phyloP scores from a whole-genome alignment of 2,888 invertebrate species.

The Drosophila parthenogenetica region DNA sequence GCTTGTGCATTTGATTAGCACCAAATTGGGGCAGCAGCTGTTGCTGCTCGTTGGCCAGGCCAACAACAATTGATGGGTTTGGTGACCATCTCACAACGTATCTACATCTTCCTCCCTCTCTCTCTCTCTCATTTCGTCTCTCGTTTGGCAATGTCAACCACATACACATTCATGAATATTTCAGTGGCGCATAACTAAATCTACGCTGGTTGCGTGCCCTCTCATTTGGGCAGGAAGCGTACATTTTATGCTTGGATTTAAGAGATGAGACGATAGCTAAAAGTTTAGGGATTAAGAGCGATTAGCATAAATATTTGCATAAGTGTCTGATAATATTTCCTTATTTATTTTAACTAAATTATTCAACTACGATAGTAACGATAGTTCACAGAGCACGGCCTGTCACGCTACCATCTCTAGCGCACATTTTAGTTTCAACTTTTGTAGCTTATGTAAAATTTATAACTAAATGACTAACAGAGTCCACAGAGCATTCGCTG shows the following conservation, averaged over 20 bases:
- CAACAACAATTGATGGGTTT: conserved; percentile 33
- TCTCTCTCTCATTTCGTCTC: conserved; percentile 2
- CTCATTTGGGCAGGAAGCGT: conserved; percentile 28
- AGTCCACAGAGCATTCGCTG: conserved; percentile 45
- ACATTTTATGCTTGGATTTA: conserved; percentile 24
- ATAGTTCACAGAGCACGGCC: conserved; percentile 1
- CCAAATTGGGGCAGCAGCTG: conserved; percentile 71
- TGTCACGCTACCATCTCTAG: conserved; percentile 35
- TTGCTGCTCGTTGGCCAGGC: conserved; percentile 57
- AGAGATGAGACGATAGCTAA: conserved; percentile 37
- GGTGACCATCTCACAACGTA: neutral
- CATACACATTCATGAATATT: conserved; percentile 58
- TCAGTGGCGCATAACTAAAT: conserved; percentile 38
- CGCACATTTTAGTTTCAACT: conserved; percentile 31
- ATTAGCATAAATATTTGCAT: neutral
- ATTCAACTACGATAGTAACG: neutral
- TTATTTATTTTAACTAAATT: neutral
- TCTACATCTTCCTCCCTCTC: neutral
- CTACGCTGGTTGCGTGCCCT: conserved; percentile 27
- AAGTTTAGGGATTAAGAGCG: neutral
- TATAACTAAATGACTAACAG: conserved; percentile 57
- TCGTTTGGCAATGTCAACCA: conserved; percentile 47
- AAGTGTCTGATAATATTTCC: neutral
- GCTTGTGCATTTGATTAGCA: conserved; percentile 73
- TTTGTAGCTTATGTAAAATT: conserved; percentile 56